These are phyloP conservation scores for Myiagra hebetior DNA, from an alignment of 2,113 vertebrate species.

Conservation along the genomic window DNA sequence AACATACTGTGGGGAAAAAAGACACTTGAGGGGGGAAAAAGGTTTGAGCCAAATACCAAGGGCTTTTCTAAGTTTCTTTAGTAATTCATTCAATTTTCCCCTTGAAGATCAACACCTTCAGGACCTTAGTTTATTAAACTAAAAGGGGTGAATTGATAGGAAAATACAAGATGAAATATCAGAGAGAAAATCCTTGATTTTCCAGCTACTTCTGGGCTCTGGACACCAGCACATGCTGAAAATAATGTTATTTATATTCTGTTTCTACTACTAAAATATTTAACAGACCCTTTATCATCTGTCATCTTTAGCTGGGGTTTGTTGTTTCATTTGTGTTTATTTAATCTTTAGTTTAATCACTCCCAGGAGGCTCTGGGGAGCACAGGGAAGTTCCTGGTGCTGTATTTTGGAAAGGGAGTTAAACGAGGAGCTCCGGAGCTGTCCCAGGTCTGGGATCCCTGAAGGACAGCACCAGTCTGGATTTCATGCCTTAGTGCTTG, in stretches of 20 bases:
- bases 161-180: not conserved
- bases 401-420: not conserved
- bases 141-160: not conserved
- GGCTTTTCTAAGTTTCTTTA: not conserved
- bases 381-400: not conserved
- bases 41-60: not conserved
- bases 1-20: not conserved
- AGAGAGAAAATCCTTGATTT: not conserved
- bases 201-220: not conserved
- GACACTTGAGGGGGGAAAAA: rapidly evolving
- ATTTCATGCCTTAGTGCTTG: not conserved
- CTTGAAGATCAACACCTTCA: not conserved
- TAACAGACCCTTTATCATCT: not conserved
- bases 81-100: not conserved
- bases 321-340: not conserved
- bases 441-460: not conserved
- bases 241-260: not conserved
- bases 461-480: not conserved
- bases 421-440: not conserved
- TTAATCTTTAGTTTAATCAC: not conserved
- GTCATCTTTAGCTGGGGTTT: not conserved
- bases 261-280: not conserved
- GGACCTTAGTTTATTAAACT: not conserved
- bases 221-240: not conserved
- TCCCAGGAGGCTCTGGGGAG: not conserved